Evolutionary conservation across 2,888 invertebrate species (phyloP).

Genomic region (Lochmaea capreae): DNA sequence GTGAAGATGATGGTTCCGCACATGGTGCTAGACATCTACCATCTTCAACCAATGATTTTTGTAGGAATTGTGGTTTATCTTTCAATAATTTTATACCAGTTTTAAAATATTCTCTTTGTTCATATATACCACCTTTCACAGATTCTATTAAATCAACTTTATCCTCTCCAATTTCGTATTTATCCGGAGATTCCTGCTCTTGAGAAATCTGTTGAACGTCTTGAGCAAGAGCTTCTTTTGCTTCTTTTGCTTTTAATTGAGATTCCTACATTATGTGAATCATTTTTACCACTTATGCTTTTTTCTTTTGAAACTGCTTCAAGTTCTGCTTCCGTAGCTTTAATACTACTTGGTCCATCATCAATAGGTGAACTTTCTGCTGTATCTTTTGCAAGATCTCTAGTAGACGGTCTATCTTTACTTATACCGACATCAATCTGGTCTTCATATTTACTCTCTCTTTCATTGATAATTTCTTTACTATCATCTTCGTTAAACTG

Average conservation of each 20-base stretch:
- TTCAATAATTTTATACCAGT: background rate
- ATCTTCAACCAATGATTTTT: background rate
- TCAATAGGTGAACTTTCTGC: background rate
- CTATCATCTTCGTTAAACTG: background rate
- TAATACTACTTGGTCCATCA: too few relatives aligned
- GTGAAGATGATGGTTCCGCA: background rate
- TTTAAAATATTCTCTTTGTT: background rate
- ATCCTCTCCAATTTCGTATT: background rate
- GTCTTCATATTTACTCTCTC: too few relatives aligned
- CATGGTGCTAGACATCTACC: background rate
- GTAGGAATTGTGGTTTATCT: background rate
- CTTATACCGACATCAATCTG: background rate
- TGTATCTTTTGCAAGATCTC: background rate
- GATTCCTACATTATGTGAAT: too few relatives aligned
- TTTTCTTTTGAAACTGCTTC: background rate
- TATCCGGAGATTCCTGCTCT: background rate
- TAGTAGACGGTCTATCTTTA: background rate
- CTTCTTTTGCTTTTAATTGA: too few relatives aligned
- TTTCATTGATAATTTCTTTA: too few relatives aligned
- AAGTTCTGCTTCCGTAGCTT: too few relatives aligned
- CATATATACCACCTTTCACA: background rate
- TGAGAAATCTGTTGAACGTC: background rate
- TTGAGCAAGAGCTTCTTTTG: too few relatives aligned
- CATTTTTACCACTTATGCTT: too few relatives aligned
- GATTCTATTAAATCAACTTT: background rate